Evolutionary conservation across 2,888 invertebrate species (phyloP).

Genomic region (Antheraea yamamai): DNA sequence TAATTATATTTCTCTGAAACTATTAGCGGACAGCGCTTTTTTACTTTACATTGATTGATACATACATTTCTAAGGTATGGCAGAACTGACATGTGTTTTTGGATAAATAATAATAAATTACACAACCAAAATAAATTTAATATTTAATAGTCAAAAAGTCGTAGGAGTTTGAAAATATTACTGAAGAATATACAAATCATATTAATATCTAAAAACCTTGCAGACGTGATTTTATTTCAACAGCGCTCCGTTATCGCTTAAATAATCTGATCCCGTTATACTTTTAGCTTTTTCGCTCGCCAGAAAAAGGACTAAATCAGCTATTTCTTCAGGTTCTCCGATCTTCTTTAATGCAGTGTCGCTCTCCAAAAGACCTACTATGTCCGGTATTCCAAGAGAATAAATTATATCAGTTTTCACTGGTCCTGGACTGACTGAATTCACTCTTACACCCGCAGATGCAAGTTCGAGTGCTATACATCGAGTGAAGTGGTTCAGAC

Average conservation of each 20-base stretch:
- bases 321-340: conserved; percentile 38
- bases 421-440: conserved; percentile 89
- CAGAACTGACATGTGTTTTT: too few relatives aligned
- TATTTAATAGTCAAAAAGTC: too few relatives aligned
- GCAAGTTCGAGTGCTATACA: conserved; percentile 85
- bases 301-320: conserved; percentile 42
- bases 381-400: conserved; percentile 39
- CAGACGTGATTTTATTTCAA: neutral
- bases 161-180: too few relatives aligned
- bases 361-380: conserved; percentile 18
- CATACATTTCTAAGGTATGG: too few relatives aligned
- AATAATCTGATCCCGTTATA: conserved; percentile 40
- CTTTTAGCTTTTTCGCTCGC: conserved; percentile 30
- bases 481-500: conserved; percentile 87
- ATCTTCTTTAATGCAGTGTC: conserved; percentile 24
- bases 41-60: too few relatives aligned
- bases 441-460: conserved; percentile 83
- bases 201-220: too few relatives aligned
- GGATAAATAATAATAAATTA: too few relatives aligned
- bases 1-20: too few relatives aligned
- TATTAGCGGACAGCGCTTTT: too few relatives aligned
- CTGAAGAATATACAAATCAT: too few relatives aligned
- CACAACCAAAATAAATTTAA: too few relatives aligned
- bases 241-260: conserved; percentile 32
- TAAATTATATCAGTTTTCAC: conserved; percentile 63